A percentile compares a stretch with the other conserved stretches of the same genome.
phyloP scores from a whole-genome alignment of 2,888 invertebrate species.

The Aplocera efformata region DNA sequence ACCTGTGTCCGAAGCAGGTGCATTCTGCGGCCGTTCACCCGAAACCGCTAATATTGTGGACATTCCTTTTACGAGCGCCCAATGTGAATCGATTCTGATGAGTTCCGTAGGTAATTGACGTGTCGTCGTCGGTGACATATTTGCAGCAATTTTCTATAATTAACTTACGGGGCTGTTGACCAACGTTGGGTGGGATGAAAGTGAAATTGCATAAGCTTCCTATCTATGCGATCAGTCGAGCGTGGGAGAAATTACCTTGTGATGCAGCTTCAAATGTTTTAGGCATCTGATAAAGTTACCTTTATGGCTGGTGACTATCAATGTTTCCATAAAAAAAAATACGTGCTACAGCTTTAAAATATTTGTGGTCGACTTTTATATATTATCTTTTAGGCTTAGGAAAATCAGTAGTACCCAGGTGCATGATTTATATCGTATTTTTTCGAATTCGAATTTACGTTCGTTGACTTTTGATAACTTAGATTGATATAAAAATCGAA shows the following conservation, averaged over 20 bases:
- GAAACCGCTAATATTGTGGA: slow-evolving; percentile 44
- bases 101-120: slow-evolving; percentile 15
- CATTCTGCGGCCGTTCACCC: slow-evolving; percentile 63
- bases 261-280: too few species aligned
- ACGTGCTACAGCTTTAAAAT: too few species aligned
- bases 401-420: too few species aligned
- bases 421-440: too few species aligned
- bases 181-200: slow-evolving; percentile 64
- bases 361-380: too few species aligned
- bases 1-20: slow-evolving; percentile 57
- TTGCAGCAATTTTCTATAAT: slow-evolving; percentile 39
- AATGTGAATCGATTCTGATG: slow-evolving; percentile 27
- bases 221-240: slow-evolving; percentile 42
- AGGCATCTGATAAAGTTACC: too few species aligned
- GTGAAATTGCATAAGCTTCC: slow-evolving; percentile 61
- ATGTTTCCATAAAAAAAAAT: too few species aligned
- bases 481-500: too few species aligned
- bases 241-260: slow-evolving; percentile 46
- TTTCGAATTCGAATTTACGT: too few species aligned
- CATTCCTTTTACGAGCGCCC: slow-evolving; percentile 35
- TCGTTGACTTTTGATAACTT: too few species aligned
- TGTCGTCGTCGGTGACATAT: slow-evolving; percentile 25
- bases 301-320: too few species aligned
- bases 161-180: slow-evolving; percentile 46
- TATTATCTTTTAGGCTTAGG: too few species aligned